Evolutionary conservation across 2,113 vertebrate genomes (phyloP).

Genomic region (Rissa tridactyla): DNA sequence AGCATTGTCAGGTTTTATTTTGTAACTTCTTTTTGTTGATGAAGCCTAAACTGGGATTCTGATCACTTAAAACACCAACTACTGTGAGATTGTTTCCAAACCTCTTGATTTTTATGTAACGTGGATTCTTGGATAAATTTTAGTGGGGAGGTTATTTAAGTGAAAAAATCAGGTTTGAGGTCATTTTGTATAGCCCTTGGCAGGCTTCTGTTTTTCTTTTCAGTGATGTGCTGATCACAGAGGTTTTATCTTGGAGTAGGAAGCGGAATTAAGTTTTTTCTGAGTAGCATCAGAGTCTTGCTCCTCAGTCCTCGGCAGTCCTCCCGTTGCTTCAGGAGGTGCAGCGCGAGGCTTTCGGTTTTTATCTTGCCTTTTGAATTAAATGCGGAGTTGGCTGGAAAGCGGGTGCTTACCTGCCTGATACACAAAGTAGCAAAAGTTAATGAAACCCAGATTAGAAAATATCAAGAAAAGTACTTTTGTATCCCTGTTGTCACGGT

Average conservation of each 20-base stretch:
- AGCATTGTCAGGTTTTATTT: not conserved
- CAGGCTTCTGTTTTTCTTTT: not conserved
- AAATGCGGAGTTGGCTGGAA: not conserved
- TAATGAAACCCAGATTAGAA: not conserved
- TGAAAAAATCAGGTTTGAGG: not conserved
- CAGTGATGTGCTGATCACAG: not conserved
- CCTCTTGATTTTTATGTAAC: not conserved
- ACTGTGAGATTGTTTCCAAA: not conserved
- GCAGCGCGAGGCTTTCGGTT: not conserved
- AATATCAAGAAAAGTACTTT: not conserved
- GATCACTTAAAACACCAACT: not conserved
- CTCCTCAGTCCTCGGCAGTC: not conserved
- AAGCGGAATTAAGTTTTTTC: not conserved
- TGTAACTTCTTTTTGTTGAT: not conserved
- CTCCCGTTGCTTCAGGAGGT: accelerated
- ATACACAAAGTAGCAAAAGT: not conserved
- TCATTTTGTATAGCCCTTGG: not conserved
- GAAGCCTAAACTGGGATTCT: not conserved
- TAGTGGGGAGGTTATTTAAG: not conserved
- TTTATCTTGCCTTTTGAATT: not conserved
- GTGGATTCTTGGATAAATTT: not conserved
- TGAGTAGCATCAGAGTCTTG: not conserved
- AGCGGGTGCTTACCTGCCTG: not conserved
- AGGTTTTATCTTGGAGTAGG: not conserved
- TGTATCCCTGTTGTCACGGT: not conserved